A percentile compares a stretch with the other conserved stretches of the same genome.
These are phyloP conservation scores for Spea hammondii DNA, from an alignment of 2,797 vertebrate species.

Conservation along the genomic window DNA sequence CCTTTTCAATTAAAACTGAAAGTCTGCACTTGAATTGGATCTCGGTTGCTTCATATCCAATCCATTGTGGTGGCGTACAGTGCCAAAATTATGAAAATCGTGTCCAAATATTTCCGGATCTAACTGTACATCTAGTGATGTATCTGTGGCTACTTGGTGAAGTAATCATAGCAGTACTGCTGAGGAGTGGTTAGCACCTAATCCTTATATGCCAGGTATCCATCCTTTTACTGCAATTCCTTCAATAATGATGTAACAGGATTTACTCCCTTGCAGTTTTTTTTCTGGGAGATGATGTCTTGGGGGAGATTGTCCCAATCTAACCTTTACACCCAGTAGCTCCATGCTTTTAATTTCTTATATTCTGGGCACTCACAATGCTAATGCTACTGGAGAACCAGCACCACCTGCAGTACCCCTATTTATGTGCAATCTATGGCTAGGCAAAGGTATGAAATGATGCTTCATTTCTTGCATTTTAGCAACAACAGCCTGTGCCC, in stretches of 20 bases:
- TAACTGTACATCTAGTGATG: no score
- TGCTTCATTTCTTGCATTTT: neutral
- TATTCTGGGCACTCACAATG: neutral
- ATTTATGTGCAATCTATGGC: neutral
- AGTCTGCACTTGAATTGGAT: no score
- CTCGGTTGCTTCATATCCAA: no score
- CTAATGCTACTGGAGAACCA: neutral
- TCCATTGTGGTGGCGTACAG: no score
- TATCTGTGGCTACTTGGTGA: no score
- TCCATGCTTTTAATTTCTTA: neutral
- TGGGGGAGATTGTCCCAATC: neutral
- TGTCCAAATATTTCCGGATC: no score
- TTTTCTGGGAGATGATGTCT: neutral
- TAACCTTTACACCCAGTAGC: neutral
- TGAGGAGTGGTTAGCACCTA: neutral
- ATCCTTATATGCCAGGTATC: neutral
- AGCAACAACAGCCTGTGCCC: conserved; percentile 1
- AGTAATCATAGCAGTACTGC: neutral
- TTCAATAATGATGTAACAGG: neutral
- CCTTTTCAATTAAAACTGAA: no score
- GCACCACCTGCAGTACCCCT: neutral
- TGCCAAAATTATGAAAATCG: no score
- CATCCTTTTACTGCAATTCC: neutral
- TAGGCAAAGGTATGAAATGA: neutral
- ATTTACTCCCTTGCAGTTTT: neutral